phyloP scores from a whole-genome alignment of 2,113 vertebrate genomes.

The Columbina picui region DNA sequence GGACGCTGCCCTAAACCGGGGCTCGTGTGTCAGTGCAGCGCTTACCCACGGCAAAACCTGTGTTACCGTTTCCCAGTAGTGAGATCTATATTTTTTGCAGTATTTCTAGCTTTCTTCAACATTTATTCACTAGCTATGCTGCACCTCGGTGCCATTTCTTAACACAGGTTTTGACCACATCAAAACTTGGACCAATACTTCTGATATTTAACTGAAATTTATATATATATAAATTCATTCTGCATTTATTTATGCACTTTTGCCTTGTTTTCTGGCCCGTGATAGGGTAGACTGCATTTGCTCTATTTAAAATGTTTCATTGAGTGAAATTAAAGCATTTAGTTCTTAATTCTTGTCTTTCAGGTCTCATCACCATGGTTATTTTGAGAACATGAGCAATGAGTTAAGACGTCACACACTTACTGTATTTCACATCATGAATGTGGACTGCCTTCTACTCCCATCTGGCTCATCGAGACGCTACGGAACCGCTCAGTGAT shows the following conservation, averaged over 20 bases:
- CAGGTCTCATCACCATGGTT: constrained; percentile 99
- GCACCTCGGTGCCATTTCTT: rapidly evolving
- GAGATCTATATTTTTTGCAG: not conserved
- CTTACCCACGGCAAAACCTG: not conserved
- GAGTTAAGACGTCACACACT: constrained; percentile 69
- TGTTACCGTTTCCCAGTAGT: not conserved
- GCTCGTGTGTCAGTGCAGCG: not conserved
- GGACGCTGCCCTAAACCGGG: not conserved
- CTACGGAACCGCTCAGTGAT: constrained; percentile 73
- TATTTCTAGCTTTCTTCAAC: not conserved
- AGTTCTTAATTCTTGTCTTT: constrained; percentile 62
- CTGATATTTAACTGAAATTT: not conserved
- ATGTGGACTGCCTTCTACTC: constrained; percentile 79
- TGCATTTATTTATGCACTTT: not conserved
- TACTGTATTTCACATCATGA: constrained; percentile 76
- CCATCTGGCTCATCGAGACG: constrained; percentile 70
- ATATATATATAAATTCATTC: not conserved
- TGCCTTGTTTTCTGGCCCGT: not conserved
- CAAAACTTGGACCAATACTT: not conserved
- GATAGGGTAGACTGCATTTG: not conserved
- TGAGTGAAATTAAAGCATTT: not conserved
- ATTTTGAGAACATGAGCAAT: constrained; percentile 85
- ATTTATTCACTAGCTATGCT: not conserved
- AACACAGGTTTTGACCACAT: not conserved
- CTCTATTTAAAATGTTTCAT: not conserved